Evolutionary conservation across 2,888 invertebrate genomes (phyloP), one percentile per base, ranked within the genome.

Genomic region (Spilosoma lubricipeda): DNA sequence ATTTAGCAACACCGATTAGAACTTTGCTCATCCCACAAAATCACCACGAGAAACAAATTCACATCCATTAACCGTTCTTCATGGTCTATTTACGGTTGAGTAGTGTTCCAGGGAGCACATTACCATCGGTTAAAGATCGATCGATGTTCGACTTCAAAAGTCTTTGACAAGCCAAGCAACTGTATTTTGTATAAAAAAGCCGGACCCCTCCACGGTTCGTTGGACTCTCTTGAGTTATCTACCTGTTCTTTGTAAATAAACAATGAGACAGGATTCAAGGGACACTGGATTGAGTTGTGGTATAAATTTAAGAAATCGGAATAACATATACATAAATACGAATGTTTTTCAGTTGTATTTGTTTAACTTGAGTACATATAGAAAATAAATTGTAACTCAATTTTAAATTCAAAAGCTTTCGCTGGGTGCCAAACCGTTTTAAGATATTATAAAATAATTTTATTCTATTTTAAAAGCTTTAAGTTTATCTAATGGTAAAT

Each of bases 241-340:
- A 87, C 86, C 85, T 85, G 86, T 79, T 85, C 88, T 89, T 87
- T 87, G 90, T 92, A 91, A 91, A 92, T 93, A 92, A 92, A 92
- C 90, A 91, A 92, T 90, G 89, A 88, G 87, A 76, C 72, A 75
- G 85, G 84, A 87, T 82, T 85, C 80, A 67, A 76, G 83, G 77
- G 74, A 80, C 72, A 75, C 70, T 76, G 69, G 69, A 80, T 82
- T 84, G 79, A 75, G 72, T 69, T 56, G 70, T 77, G 87, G 84
- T 69, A 23, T 75, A 82, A 83, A 76, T 66, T 1, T 75, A 4
- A 72, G 48, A 70, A 39, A 39, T 67, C 33, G 33, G 39, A 66
- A 67, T 9, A 63, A 45, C 23, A 48, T 30, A 30, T 48, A 63
- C 7, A 67, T 67, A 30, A 4, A 18, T 18, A 63, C 4, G 15